A percentile compares a stretch with the other conserved stretches of the same genome.
These are phyloP conservation scores for Epizoanthus ramosus DNA, from an alignment of 92 coral and sea anemone species.

Conservation along the genomic window DNA sequence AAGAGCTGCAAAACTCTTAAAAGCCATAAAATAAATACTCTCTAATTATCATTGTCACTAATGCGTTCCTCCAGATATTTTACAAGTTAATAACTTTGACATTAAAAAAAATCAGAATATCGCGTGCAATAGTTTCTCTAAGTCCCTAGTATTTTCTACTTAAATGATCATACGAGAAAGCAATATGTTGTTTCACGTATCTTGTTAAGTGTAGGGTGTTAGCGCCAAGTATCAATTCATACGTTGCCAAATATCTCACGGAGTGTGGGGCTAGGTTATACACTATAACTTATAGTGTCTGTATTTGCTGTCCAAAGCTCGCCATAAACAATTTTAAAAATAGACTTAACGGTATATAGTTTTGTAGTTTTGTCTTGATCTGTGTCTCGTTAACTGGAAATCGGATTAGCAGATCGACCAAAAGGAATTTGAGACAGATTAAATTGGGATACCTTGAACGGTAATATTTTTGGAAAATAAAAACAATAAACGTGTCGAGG, in stretches of 20 bases:
- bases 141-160: constrained; percentile 30
- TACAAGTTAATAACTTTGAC: constrained; percentile 11
- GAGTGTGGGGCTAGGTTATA: neutral
- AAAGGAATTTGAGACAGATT: too few relatives aligned
- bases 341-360: too few relatives aligned
- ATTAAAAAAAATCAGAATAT: constrained; percentile 19
- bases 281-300: too few relatives aligned
- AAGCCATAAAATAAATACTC: too few relatives aligned
- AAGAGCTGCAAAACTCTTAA: too few relatives aligned
- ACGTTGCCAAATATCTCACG: constrained; percentile 17
- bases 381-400: too few relatives aligned
- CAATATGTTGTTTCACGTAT: constrained; percentile 1
- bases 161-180: constrained; percentile 26
- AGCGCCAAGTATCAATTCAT: neutral
- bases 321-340: neutral
- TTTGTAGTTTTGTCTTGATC: too few relatives aligned
- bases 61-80: neutral
- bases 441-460: neutral
- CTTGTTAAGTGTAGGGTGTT: neutral
- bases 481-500: neutral
- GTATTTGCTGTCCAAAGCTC: neutral
- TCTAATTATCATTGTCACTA: too few relatives aligned
- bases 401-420: too few relatives aligned
- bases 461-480: neutral
- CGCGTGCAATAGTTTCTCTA: constrained; percentile 28